Conservation (phyloP, 1,140 invertebrate genomes). For the Apolygus lucorum region DNA sequence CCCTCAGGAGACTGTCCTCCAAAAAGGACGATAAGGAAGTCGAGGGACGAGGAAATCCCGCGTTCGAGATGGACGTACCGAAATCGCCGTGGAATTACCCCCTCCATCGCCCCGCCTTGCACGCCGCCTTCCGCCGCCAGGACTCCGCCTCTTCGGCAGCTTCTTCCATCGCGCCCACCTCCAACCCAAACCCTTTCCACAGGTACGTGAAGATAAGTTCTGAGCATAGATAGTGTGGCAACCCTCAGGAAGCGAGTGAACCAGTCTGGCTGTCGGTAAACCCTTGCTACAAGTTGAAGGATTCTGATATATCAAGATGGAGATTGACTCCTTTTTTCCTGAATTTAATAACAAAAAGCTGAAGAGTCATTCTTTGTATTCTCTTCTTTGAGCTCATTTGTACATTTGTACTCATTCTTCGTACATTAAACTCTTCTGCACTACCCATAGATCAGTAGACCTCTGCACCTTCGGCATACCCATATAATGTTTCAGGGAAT, state of each 20-base stretch:
- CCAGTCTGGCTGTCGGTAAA: neutral
- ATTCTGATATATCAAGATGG: neutral
- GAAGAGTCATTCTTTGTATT: neutral
- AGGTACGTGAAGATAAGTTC: conserved; percentile 13
- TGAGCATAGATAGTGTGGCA: neutral
- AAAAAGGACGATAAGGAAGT: conserved; percentile 44
- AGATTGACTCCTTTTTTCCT: neutral
- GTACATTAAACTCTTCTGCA: too few species aligned
- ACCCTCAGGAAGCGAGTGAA: neutral
- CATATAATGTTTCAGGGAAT: too few species aligned
- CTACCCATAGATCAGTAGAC: too few species aligned
- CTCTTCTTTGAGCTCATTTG: neutral
- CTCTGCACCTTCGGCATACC: too few species aligned
- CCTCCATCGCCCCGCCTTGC: conserved; percentile 37
- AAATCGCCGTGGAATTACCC: conserved; percentile 50
- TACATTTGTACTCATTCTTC: too few species aligned
- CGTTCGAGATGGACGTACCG: conserved; percentile 49
- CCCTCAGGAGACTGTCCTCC: conserved; percentile 49
- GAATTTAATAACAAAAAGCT: neutral
- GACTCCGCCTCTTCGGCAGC: conserved; percentile 34
- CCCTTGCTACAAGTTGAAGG: neutral
- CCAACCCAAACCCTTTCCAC: conserved; percentile 23
- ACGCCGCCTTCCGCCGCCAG: conserved; percentile 34
- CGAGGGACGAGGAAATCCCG: conserved; percentile 47
- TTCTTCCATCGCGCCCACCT: conserved; percentile 26